Evolutionary conservation across 2,797 vertebrate species (phyloP).

Genomic region (Selene dorsalis): DNA sequence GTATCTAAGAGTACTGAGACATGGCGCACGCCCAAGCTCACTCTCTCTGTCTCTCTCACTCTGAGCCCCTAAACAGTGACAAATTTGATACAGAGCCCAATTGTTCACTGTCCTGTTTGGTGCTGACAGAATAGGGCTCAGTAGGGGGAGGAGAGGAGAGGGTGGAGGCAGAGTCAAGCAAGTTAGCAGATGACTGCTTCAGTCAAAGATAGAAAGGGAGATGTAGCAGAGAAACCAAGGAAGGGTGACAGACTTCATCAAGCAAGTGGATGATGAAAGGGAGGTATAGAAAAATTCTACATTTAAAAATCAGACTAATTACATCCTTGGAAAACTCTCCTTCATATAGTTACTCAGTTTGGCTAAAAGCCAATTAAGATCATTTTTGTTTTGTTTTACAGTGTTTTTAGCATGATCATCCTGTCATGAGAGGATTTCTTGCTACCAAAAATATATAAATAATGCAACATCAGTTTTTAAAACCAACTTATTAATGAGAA

Average conservation of each 20-base stretch:
- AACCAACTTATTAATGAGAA: neutral
- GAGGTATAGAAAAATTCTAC: conserved; percentile 8
- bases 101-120: conserved; percentile 74
- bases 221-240: conserved; percentile 11
- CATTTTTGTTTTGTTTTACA: neutral
- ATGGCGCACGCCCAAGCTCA: conserved; percentile 39
- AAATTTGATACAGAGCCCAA: conserved; percentile 59
- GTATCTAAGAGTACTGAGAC: conserved; percentile 64
- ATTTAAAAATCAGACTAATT: neutral
- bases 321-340: neutral
- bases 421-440: neutral
- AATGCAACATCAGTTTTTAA: neutral
- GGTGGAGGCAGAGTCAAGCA: conserved; percentile 33
- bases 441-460: neutral
- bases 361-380: neutral
- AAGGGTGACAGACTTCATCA: conserved; percentile 26
- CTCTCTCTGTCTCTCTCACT: conserved; percentile 20
- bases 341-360: neutral
- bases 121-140: conserved; percentile 59
- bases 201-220: conserved; percentile 34
- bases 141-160: conserved; percentile 13
- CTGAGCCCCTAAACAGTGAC: conserved; percentile 61
- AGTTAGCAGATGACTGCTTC: conserved; percentile 56
- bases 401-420: neutral
- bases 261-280: neutral